A percentile compares a stretch with the other conserved stretches of the same genome.
These are phyloP conservation scores for Bombus ignitus DNA, from an alignment of 1,140 invertebrate genomes.

Conservation along the genomic window DNA sequence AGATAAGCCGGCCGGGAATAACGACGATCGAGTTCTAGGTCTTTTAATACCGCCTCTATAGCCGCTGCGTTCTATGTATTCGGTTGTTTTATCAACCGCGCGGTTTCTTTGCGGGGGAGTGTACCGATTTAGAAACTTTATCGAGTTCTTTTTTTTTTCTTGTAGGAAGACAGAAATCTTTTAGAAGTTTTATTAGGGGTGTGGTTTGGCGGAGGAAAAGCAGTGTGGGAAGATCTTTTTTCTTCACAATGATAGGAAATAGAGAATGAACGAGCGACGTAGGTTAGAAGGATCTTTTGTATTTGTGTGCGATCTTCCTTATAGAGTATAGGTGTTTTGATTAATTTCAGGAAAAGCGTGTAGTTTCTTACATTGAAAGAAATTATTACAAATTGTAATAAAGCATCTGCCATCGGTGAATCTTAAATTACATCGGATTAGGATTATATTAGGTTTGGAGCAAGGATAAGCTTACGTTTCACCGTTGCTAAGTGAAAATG, in stretches of 20 bases:
- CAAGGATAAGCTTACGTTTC: no score
- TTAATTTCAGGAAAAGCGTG: no score
- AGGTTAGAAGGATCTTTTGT: no score
- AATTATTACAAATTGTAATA: no score
- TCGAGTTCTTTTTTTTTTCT: not conserved
- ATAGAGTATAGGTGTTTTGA: no score
- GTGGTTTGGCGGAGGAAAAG: not conserved
- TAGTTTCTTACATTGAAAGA: no score
- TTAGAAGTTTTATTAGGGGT: no score
- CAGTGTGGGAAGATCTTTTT: not conserved
- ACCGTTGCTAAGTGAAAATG: no score
- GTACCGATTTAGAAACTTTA: not conserved
- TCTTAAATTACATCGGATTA: no score
- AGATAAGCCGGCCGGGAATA: conserved; percentile 35
- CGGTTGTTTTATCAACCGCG: not conserved
- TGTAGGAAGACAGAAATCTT: not conserved
- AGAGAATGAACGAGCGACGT: not conserved
- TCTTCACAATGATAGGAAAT: not conserved
- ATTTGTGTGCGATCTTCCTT: no score
- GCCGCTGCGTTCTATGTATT: not conserved
- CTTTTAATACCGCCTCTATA: conserved; percentile 5
- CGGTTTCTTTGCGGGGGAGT: not conserved
- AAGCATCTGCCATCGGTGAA: no score
- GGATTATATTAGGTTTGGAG: no score
- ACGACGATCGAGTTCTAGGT: conserved; percentile 19